These are phyloP conservation scores for Brachionichthys hirsutus DNA, from an alignment of 2,113 vertebrate genomes.

Conservation along the genomic window DNA sequence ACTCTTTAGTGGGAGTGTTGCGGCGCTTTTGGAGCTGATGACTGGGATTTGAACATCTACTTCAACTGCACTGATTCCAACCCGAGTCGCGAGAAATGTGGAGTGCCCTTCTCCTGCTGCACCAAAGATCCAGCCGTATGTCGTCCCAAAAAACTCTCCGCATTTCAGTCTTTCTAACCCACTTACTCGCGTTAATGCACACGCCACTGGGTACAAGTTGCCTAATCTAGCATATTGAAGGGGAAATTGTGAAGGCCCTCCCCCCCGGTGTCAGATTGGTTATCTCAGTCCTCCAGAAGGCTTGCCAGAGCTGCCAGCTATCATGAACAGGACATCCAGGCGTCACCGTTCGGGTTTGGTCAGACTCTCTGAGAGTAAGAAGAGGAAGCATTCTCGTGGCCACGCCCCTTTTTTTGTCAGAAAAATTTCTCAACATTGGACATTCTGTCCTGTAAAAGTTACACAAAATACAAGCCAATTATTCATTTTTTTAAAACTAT, in stretches of 20 bases:
- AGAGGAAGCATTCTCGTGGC: slow-evolving; percentile 33
- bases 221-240: slow-evolving; percentile 2
- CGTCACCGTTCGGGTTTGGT: slow-evolving; percentile 26
- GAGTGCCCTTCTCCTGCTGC: slow-evolving; percentile 97
- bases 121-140: slow-evolving; percentile 96
- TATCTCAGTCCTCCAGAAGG: slow-evolving; percentile 58
- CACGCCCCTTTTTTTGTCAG: slow-evolving; percentile 1
- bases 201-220: neutral
- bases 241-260: slow-evolving; percentile 11
- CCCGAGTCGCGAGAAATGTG: slow-evolving; percentile 94
- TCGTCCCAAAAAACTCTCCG: slow-evolving; percentile 10
- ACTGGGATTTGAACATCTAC: slow-evolving; percentile 99
- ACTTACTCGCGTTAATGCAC: slow-evolving; percentile 5
- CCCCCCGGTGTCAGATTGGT: slow-evolving; percentile 27
- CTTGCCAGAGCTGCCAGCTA: slow-evolving; percentile 4
- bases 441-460: too few relatives aligned
- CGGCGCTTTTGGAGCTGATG: slow-evolving; percentile 94
- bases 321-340: slow-evolving; percentile 52
- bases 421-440: slow-evolving; percentile 1
- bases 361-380: slow-evolving; percentile 10
- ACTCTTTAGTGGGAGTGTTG: slow-evolving; percentile 97
- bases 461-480: too few relatives aligned
- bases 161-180: neutral
- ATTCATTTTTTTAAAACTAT: too few relatives aligned
- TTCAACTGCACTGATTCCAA: slow-evolving; percentile 99